phyloP scores from a whole-genome alignment of 2,888 invertebrate species.

The Agriopis leucophaearia region DNA sequence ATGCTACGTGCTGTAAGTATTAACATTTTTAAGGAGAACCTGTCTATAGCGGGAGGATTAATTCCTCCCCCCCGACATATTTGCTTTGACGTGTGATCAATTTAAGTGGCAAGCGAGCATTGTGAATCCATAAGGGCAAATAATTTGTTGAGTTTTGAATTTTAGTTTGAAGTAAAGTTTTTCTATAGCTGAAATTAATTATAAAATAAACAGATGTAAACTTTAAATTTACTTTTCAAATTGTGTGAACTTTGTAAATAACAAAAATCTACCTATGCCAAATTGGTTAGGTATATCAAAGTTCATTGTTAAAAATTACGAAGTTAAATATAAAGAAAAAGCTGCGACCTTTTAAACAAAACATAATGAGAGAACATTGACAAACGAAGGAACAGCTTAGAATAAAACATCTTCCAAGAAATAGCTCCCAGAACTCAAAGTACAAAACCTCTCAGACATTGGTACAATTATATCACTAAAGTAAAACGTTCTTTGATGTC shows the following conservation, averaged over 20 bases:
- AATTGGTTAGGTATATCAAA: neutral
- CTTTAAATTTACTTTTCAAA: neutral
- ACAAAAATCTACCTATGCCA: neutral
- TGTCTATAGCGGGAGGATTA: neutral
- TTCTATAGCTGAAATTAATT: neutral
- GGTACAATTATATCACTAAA: constrained; percentile 47
- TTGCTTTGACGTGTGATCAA: neutral
- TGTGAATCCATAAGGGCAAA: neutral
- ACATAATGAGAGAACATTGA: constrained; percentile 13
- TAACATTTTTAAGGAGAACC: too few relatives aligned
- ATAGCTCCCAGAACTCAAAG: constrained; percentile 41
- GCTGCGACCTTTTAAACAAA: constrained; percentile 4
- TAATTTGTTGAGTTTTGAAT: too few relatives aligned
- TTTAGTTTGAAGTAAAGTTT: too few relatives aligned
- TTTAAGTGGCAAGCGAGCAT: constrained; percentile 1
- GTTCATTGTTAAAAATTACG: neutral
- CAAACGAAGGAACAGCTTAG: constrained; percentile 17
- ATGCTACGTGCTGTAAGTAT: too few relatives aligned
- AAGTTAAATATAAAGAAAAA: neutral
- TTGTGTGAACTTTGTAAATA: neutral
- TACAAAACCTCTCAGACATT: constrained; percentile 40
- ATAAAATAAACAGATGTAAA: too few relatives aligned
- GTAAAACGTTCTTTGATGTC: constrained; percentile 42
- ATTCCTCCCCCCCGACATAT: too few relatives aligned
- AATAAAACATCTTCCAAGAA: constrained; percentile 27